phyloP scores from a whole-genome alignment of 92 coral and sea anemone genomes.

The Diadumene lineata region DNA sequence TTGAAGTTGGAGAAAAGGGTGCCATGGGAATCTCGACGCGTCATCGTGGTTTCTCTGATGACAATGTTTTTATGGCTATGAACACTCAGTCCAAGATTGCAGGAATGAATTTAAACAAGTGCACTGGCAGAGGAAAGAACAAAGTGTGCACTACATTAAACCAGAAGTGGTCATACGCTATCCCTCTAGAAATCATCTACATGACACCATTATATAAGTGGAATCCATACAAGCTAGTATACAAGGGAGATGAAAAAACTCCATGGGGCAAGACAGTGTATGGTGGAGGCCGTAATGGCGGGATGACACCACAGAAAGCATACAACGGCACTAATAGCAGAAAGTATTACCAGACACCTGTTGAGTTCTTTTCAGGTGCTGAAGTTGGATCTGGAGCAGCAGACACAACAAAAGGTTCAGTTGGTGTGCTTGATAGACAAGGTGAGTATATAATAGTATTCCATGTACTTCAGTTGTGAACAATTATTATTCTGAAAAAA shows the following conservation, averaged over 20 bases:
- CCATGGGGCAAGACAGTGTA: conserved; percentile 67
- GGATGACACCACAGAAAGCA: conserved; percentile 24
- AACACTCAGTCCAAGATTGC: conserved; percentile 83
- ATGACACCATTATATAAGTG: conserved; percentile 86
- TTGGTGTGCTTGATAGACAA: conserved; percentile 59
- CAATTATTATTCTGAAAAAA: too few species aligned
- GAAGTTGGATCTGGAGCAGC: conserved; percentile 68
- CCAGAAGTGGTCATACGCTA: conserved; percentile 86
- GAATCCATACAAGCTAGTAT: conserved; percentile 80
- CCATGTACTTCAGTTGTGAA: neutral
- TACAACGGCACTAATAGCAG: conserved; percentile 72
- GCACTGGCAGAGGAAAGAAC: conserved; percentile 1
- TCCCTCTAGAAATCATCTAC: conserved; percentile 89
- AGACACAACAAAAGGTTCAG: conserved; percentile 56
- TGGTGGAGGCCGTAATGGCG: conserved; percentile 55
- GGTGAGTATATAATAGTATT: conserved; percentile 4
- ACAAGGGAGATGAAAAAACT: conserved; percentile 59
- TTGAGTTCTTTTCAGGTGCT: conserved; percentile 47
- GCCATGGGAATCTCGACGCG: conserved; percentile 89
- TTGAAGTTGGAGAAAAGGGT: conserved; percentile 65
- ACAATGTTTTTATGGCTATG: conserved; percentile 87
- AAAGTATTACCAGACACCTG: conserved; percentile 55
- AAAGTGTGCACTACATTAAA: conserved; percentile 31
- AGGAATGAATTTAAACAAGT: conserved; percentile 55
- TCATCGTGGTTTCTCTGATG: conserved; percentile 84